Base-by-base conservation (phyloP, 37 sponge, comb jelly and placozoan species). In the Bolinopsis microptera region DNA sequence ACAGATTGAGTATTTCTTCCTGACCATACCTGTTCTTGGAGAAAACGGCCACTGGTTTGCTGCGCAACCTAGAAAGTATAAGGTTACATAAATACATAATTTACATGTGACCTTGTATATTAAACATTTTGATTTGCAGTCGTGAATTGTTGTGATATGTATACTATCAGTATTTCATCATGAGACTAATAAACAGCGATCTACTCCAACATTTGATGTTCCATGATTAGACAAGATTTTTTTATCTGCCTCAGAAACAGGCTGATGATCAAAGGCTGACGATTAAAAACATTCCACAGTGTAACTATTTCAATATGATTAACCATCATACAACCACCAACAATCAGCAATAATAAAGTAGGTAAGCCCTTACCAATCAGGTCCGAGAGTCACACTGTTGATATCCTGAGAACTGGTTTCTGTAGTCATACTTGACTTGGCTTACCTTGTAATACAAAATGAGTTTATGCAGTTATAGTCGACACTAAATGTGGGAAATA, bases 11-110 rank as follows among this genome's bases (percentile, higher is more conserved):
- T 16, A 77, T 21, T 36, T 77, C 80, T 36, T 77, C 80, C 21
- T 77, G 80, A 77, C 80, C 80, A 77, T 77, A 77, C 80, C 80
- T 27, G 33, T 77, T 31, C 36, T 77, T 77, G 80, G 80, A 77
- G 21, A 77, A 77, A 28, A 77, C 80, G 1, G 80, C 80, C 2
- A 77, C 80, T 35, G 80, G 80, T 34, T 77, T 77, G 80, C 80
- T 77, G 1, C 37, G 27, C 80, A 77, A 32, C 80, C 80, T 77
- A n/a, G 21, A 70, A 22, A 70, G 74, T 9, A 9, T 61, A 9
- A 61, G 68, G 68, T 61, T 61, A 61, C 9, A 61, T 61, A n/a
- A n/a, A n/a, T n/a, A n/a, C n/a, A n/a, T n/a, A n/a, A n/a, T n/a
- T n/a, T n/a, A n/a, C n/a, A n/a, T n/a, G n/a, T n/a, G n/a, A n/a